Conservation (phyloP, 2,888 invertebrate species). For the Drosophila leonis region DNA sequence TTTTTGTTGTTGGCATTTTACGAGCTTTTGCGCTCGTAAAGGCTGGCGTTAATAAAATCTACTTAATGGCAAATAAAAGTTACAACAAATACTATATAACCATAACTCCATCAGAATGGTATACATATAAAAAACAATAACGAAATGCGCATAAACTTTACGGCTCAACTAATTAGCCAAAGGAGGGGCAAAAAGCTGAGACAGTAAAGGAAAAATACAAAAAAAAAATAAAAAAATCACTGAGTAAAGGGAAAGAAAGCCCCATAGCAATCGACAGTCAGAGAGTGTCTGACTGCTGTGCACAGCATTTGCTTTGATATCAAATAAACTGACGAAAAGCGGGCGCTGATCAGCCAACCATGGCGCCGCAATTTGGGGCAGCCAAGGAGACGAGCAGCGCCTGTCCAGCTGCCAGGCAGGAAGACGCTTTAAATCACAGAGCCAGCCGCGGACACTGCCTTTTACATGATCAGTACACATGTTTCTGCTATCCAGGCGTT, state of each 20-base stretch:
- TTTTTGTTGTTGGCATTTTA: constrained; percentile 42
- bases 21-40: constrained; percentile 69
- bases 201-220: not conserved
- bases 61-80: constrained; percentile 79
- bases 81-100: constrained; percentile 62
- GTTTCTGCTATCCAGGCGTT: constrained; percentile 29
- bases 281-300: constrained; percentile 7
- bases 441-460: constrained; percentile 7
- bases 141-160: constrained; percentile 71
- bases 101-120: constrained; percentile 49
- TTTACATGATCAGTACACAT: constrained; percentile 72
- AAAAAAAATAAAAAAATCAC: not conserved
- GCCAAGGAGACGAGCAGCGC: constrained; percentile 14
- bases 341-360: constrained; percentile 10
- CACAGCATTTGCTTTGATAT: constrained; percentile 34
- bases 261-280: not conserved
- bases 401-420: constrained; percentile 23
- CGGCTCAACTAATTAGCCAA: constrained; percentile 72
- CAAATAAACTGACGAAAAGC: constrained; percentile 19
- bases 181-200: constrained; percentile 1
- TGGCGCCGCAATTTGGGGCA: constrained; percentile 19
- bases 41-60: constrained; percentile 67
- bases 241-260: constrained; percentile 8
- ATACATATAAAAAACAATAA: constrained; percentile 61
- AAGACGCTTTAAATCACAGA: constrained; percentile 14